These are phyloP conservation scores for Himalopsyche phryganea DNA, from an alignment of 1,140 invertebrate genomes.

Conservation along the genomic window DNA sequence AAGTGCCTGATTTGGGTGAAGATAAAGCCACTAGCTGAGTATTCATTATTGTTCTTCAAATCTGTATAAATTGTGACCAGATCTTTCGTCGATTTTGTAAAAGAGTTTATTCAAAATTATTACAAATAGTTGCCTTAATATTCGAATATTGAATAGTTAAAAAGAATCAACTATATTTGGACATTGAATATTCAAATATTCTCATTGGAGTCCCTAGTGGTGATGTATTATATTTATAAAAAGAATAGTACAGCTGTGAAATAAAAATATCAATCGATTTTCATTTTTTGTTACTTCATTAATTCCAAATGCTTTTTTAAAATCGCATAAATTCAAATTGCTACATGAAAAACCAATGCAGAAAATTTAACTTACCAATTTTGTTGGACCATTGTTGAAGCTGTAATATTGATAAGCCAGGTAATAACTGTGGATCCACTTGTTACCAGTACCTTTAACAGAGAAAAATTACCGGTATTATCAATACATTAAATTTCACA, in stretches of 20 bases:
- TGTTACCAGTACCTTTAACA: conserved; percentile 21
- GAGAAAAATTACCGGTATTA: not conserved
- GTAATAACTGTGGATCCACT: conserved; percentile 18
- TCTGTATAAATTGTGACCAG: no score
- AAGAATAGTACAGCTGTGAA: conserved; percentile 1
- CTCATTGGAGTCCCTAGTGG: no score
- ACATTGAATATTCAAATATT: no score
- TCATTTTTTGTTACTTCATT: not conserved
- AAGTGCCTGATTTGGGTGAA: no score
- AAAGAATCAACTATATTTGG: no score
- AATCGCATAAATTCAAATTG: not conserved
- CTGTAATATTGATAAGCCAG: conserved; percentile 18
- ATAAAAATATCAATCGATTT: not conserved
- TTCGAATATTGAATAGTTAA: no score
- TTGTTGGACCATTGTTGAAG: conserved; percentile 6
- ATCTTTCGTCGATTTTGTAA: no score
- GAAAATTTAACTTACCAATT: conserved; percentile 4
- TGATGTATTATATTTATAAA: no score
- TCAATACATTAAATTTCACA: not conserved
- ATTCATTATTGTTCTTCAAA: no score
- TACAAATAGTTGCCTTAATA: no score
- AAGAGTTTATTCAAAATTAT: no score
- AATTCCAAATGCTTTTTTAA: not conserved
- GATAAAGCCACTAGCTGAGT: no score
- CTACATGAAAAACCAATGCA: not conserved